Evolutionary conservation across 2,888 invertebrate genomes (phyloP).

Genomic region (Boloria euphrosyne): DNA sequence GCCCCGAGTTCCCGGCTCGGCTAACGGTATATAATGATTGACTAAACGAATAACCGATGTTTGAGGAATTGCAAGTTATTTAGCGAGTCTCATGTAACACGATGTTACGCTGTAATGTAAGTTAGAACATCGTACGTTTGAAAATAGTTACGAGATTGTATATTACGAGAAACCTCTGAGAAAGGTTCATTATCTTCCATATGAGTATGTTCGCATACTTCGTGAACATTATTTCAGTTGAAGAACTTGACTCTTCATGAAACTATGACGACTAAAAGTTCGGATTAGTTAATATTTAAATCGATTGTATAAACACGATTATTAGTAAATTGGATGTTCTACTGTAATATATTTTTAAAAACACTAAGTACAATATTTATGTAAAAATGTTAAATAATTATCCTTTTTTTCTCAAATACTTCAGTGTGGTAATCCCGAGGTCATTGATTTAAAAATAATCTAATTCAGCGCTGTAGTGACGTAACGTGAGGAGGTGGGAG

Average conservation of each 20-base stretch:
- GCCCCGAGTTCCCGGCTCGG: constrained; percentile 29
- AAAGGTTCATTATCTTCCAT: neutral
- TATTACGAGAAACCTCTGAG: neutral
- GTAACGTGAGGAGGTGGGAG: constrained; percentile 21
- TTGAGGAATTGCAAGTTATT: constrained; percentile 24
- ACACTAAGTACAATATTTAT: neutral
- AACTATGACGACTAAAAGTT: too few species aligned
- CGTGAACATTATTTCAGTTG: neutral
- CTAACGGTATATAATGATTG: constrained; percentile 40
- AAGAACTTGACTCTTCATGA: neutral
- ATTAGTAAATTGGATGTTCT: too few species aligned
- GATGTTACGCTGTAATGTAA: constrained; percentile 14
- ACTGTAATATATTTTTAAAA: too few species aligned
- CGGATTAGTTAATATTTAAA: too few species aligned
- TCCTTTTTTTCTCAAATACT: neutral
- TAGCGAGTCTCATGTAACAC: constrained; percentile 23
- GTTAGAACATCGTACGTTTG: neutral
- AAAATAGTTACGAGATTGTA: neutral
- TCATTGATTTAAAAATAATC: constrained; percentile 9
- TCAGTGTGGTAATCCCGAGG: constrained; percentile 4
- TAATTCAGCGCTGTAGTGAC: constrained; percentile 4
- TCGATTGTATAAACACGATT: too few species aligned
- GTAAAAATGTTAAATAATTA: neutral
- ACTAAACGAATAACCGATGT: constrained; percentile 34
- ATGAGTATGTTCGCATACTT: neutral